A percentile compares a stretch with the other conserved stretches of the same genome.
These are phyloP conservation scores for Bombus superbus DNA, from an alignment of 1,140 invertebrate genomes.

Conservation along the genomic window DNA sequence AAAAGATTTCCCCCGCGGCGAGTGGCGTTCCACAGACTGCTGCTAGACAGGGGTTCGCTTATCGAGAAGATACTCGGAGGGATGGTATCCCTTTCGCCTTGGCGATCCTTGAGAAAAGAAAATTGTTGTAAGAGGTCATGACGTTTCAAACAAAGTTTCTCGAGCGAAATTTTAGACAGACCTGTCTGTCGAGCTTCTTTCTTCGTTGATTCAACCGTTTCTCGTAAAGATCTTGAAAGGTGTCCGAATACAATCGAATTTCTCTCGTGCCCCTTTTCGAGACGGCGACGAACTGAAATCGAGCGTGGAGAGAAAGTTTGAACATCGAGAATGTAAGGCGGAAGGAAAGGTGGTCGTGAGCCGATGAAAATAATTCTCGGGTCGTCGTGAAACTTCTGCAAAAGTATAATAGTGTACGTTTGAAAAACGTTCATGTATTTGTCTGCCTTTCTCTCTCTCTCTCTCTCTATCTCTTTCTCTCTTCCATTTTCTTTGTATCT, in stretches of 20 bases:
- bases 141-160: conserved; percentile 15
- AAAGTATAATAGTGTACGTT: not conserved
- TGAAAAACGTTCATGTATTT: not conserved
- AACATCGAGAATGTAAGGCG: not conserved
- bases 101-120: conserved; percentile 7
- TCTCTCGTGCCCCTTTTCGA: not conserved
- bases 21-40: conserved; percentile 30
- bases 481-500: too few relatives aligned
- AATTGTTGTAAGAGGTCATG: conserved; percentile 41
- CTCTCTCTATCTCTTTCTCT: too few relatives aligned
- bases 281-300: not conserved
- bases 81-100: conserved; percentile 7
- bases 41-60: conserved; percentile 16
- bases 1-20: conserved; percentile 50
- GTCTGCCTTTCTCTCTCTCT: not conserved
- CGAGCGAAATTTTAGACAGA: conserved; percentile 26
- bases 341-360: not conserved
- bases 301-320: conserved; percentile 1
- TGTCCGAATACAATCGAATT: not conserved
- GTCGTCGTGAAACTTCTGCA: not conserved
- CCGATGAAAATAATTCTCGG: not conserved
- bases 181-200: not conserved
- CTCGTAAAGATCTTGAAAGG: not conserved
- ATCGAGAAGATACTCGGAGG: not conserved
- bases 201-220: not conserved